Evolutionary conservation across 2,113 vertebrate species (phyloP), one percentile per base, ranked within the genome.

Genomic region (Centrocercus urophasianus): DNA sequence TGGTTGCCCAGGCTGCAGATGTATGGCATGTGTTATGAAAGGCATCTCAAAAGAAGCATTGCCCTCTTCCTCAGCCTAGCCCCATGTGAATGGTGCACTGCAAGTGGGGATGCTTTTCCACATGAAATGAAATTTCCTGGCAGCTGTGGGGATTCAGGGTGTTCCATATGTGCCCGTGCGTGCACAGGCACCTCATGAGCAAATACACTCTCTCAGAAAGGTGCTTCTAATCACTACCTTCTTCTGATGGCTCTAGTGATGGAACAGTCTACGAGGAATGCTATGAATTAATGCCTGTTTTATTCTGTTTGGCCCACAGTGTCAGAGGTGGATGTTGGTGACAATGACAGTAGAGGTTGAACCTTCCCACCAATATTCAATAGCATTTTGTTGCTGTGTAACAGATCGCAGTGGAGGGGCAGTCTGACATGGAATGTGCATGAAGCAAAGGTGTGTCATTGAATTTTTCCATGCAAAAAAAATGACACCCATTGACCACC

Each of bases 131-230:
- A 45, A 11, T 43, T 1, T 0, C 27, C 36, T 42, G 30, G 7
- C 32, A 63, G 20, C 77, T 86, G 5, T n/a, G 57, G 54, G 66
- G 11, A 19, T 72, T 34, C 34, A 52, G 45, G 13, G 18, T 27
- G 8, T 2, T 3, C 43, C 9, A 38, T 54, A 4, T 20, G 25
- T 76, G 52, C 19, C 83, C 8, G 2, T 21, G 36, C 24, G 5
- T 17, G 30, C 5, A 24, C 4, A 42, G 27, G 20, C 27, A 7
- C 34, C 36, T 8, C 0, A 2, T 48, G 30, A 70, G 17, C 65
- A 69, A 52, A 36, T 30, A 0, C 24, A 1, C 10, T n/a, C 22
- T 11, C 17, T 50, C 10, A 4, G 13, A 22, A 8, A 27, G 9
- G 13, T 50, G 56, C 13, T 89, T 30, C 65, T 40, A 18, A n/a